Percentiles rank a stretch among this genome's conserved stretches.
Conservation (phyloP, 64 coral and sea anemone genomes). For the Trachythela sp. region DNA sequence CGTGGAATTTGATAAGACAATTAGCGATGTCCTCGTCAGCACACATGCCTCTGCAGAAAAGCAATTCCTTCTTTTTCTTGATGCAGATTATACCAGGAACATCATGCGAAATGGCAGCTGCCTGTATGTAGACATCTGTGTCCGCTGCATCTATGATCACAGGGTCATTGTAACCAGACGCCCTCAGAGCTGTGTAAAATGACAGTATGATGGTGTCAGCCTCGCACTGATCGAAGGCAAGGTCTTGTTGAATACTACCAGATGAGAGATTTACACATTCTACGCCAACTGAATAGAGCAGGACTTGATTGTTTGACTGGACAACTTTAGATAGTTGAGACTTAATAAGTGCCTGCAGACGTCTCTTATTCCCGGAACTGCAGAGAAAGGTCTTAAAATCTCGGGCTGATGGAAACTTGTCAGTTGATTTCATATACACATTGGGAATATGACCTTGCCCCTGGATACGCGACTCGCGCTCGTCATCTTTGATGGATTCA, state of each 20-base stretch:
- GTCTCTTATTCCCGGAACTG: constrained; percentile 3
- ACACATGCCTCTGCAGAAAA: neutral
- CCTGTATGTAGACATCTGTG: neutral
- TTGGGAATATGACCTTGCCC: neutral
- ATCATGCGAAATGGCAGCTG: no score
- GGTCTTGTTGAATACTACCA: neutral
- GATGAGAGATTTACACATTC: constrained; percentile 1
- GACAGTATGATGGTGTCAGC: constrained; percentile 9
- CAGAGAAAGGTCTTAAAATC: neutral
- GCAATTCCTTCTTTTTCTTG: neutral
- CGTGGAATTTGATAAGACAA: no score
- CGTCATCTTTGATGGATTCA: constrained; percentile 10
- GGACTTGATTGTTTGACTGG: neutral
- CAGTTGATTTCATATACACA: neutral
- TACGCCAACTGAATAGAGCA: neutral
- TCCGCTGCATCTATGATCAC: constrained; percentile 3
- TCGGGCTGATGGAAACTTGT: neutral
- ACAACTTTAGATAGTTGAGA: constrained; percentile 2
- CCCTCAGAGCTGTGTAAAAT: neutral
- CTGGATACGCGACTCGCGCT: neutral
- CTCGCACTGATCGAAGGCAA: neutral
- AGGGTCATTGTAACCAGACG: neutral
- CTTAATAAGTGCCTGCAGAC: neutral
- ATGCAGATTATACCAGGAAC: constrained; percentile 1
- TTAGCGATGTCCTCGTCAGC: no score